Evolutionary conservation across 2,888 invertebrate species (phyloP).

Genomic region (Microctonus brassicae): DNA sequence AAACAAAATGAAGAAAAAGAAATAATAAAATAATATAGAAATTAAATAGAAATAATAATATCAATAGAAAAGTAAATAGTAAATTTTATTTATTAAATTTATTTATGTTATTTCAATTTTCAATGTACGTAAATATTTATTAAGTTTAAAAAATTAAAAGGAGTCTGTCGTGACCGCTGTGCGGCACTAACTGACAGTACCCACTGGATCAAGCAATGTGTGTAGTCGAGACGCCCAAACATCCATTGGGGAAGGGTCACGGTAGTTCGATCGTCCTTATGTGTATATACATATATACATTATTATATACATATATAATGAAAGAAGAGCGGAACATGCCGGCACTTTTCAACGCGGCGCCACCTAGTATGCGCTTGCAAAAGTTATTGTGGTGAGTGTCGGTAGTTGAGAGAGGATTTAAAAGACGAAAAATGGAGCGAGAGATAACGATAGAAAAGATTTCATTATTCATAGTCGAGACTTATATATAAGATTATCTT

Average conservation of each 20-base stretch:
- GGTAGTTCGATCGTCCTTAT: constrained; percentile 37
- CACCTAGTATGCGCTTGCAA: constrained; percentile 29
- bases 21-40: no score
- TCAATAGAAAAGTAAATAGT: no score
- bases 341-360: constrained; percentile 19
- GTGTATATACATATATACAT: no score
- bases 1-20: no score
- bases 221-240: constrained; percentile 27
- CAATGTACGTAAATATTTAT: no score
- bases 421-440: background rate
- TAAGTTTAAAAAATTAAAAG: background rate
- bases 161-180: constrained; percentile 60
- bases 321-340: background rate
- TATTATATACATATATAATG: background rate
- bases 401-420: constrained; percentile 10
- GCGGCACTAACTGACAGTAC: constrained; percentile 68
- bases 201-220: constrained; percentile 13
- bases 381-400: constrained; percentile 33
- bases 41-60: no score
- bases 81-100: no score
- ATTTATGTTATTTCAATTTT: no score
- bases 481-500: no score
- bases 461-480: no score
- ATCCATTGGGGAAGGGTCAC: constrained; percentile 39
- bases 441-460: background rate